Percentiles rank a stretch among this genome's conserved stretches.
Evolutionary conservation across 2,888 invertebrate species (phyloP).

Genomic region (Tetranychus truncatus): DNA sequence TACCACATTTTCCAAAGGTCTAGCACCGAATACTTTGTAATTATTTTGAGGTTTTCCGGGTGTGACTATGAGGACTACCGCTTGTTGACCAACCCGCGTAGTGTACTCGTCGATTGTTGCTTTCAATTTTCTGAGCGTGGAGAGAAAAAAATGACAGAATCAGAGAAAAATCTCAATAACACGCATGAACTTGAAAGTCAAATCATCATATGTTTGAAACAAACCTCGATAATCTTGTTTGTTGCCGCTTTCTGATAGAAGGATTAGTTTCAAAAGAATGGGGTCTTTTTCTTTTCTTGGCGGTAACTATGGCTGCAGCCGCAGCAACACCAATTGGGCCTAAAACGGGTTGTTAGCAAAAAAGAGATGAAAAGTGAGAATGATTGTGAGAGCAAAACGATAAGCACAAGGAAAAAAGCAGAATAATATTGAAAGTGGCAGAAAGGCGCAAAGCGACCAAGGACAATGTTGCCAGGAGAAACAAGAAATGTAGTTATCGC

Average conservation of each 20-base stretch:
- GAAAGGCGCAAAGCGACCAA: too few relatives aligned
- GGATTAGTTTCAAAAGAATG: constrained; percentile 95
- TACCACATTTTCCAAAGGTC: constrained; percentile 83
- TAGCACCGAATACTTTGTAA: constrained; percentile 85
- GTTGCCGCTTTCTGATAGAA: constrained; percentile 81
- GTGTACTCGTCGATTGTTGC: constrained; percentile 86
- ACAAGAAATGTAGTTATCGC: too few relatives aligned
- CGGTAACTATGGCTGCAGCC: constrained; percentile 85
- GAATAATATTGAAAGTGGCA: too few relatives aligned
- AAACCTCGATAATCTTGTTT: constrained; percentile 57
- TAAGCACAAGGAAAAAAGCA: too few relatives aligned
- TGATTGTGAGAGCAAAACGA: not conserved
- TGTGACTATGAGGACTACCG: constrained; percentile 82
- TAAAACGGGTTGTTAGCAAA: constrained; percentile 30
- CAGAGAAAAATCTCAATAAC: constrained; percentile 19
- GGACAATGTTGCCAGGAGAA: too few relatives aligned
- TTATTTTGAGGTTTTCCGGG: constrained; percentile 89
- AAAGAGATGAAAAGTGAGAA: not conserved
- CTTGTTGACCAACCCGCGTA: constrained; percentile 88
- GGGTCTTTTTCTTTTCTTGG: constrained; percentile 80
- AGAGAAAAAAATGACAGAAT: constrained; percentile 30
- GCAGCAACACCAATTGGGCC: constrained; percentile 89
- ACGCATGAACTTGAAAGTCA: not conserved
- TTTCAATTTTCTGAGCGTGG: constrained; percentile 33
- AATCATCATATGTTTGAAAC: not conserved